Base-by-base conservation (phyloP, 2,797 vertebrate species). In the Anableps anableps region DNA sequence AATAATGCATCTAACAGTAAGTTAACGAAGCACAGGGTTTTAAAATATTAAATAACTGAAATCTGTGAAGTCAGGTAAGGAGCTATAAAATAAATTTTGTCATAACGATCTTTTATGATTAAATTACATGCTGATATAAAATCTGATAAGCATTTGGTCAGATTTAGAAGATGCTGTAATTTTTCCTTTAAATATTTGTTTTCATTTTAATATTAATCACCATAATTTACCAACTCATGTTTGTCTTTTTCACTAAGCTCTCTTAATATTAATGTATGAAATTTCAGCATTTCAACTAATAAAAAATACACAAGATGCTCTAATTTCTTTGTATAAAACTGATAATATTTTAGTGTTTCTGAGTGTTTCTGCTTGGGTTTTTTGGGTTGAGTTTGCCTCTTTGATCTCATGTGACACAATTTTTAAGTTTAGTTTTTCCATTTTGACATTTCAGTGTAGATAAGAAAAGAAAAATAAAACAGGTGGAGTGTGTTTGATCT, bases 1-100 rank as follows among this genome's bases (percentile, higher is more conserved):
- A 55, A 70, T 70, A 53, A 80, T 80, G n/a, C 14, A 75, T 47
- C 50, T 47, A 66, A 66, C 34, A 23, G 38, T 29, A 72, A 47
- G 48, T 50, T 34, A 50, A 74, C 19, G 2, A 68, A 76, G 38
- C n/a, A 34, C 53, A n/a, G 2, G 43, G 66, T 23, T 45, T 26
- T 29, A 47, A 71, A 75, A 58, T 75, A 71, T 71, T 58, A 58
- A 76, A 71, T 10, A 34, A 47, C 68, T 41, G 36, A 64, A 62
- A 10, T 29, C 23, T 36, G 43, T 62, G 9, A 10, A 48, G 36
- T 68, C 36, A 41, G 64, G 36, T 29, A 6, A 21, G 2, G 29
- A 74, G 31, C 7, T 80, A 23, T 34, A 60, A 47, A 48, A n/a
- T n/a, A n/a, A 58, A 81, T 78, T 6, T 11, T 38, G 34, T 19